These are phyloP conservation scores for Ypsolopha scabrella DNA, from an alignment of 2,888 invertebrate species.

Conservation along the genomic window DNA sequence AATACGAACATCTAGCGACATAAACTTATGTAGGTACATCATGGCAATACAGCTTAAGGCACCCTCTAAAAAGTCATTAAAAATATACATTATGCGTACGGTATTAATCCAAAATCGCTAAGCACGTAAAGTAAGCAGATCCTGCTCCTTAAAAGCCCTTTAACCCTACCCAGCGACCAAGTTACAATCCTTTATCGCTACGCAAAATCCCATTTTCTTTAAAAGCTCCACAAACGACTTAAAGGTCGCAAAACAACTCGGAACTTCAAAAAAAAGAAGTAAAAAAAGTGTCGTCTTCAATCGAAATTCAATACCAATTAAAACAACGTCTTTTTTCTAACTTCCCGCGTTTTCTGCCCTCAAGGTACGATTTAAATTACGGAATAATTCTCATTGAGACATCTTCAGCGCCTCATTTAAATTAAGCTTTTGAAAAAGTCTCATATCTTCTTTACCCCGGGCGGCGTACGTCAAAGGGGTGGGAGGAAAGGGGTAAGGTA, in stretches of 20 bases:
- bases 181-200: slow-evolving; percentile 20
- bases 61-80: too few relatives aligned
- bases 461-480: slow-evolving; percentile 58
- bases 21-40: too few relatives aligned
- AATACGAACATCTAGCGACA: too few relatives aligned
- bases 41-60: too few relatives aligned
- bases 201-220: slow-evolving; percentile 22
- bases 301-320: slow-evolving; percentile 69
- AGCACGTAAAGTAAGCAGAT: neutral
- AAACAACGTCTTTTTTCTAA: slow-evolving; percentile 35
- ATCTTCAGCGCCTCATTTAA: slow-evolving; percentile 60
- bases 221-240: slow-evolving; percentile 21
- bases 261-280: neutral
- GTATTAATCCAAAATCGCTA: neutral
- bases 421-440: slow-evolving; percentile 70
- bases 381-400: slow-evolving; percentile 64
- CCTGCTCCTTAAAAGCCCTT: neutral
- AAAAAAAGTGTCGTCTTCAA: slow-evolving; percentile 30
- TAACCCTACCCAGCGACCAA: slow-evolving; percentile 7
- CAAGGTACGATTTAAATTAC: slow-evolving; percentile 66
- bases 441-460: slow-evolving; percentile 68
- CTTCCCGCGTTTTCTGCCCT: slow-evolving; percentile 30
- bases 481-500: slow-evolving; percentile 46
- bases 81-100: too few relatives aligned
- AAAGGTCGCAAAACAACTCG: slow-evolving; percentile 12